Conservation (phyloP, 2,797 vertebrate species). For the Premnoplex brunnescens region DNA sequence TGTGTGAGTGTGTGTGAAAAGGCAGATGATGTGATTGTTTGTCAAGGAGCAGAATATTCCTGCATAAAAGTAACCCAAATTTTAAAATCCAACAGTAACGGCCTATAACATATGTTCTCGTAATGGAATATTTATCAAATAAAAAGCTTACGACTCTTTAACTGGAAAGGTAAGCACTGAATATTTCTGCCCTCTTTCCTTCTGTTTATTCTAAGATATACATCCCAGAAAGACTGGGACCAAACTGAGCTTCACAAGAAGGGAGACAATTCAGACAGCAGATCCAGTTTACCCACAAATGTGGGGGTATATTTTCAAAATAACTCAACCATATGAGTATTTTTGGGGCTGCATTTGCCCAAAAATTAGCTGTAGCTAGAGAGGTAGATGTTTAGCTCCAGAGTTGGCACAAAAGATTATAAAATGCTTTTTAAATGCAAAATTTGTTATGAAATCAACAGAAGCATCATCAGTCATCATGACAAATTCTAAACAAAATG, state of each 20-base stretch:
- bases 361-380: neutral
- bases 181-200: neutral
- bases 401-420: neutral
- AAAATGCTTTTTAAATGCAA: slow-evolving; percentile 6
- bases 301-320: neutral
- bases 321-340: neutral
- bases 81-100: neutral
- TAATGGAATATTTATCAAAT: neutral
- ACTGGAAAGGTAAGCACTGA: neutral
- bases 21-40: neutral
- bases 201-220: neutral
- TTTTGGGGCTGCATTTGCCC: neutral
- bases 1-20: neutral
- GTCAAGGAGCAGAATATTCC: neutral
- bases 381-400: neutral
- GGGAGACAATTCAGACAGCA: neutral
- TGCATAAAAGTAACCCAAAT: neutral
- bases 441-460: neutral
- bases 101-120: neutral
- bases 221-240: neutral
- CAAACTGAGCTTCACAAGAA: neutral
- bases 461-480: neutral
- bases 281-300: neutral
- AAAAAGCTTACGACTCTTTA: neutral
- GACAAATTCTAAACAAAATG: neutral